Evolutionary conservation across 2,797 vertebrate species (phyloP).

Genomic region (Pipistrellus nathusii): DNA sequence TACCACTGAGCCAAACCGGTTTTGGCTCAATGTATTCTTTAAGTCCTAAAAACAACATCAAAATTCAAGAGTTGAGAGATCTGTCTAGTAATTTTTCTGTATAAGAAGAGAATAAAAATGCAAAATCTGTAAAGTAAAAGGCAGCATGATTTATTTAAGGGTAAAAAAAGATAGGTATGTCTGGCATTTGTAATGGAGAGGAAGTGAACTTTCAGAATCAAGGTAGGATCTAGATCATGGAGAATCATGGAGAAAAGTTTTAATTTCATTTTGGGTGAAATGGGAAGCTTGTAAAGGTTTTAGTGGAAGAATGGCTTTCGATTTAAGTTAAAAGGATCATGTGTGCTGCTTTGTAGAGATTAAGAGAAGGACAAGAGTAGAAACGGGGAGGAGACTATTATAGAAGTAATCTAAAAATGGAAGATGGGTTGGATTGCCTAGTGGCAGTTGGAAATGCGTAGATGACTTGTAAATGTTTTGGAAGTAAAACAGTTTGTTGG

Average conservation of each 20-base stretch:
- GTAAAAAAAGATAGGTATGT: slow-evolving; percentile 19
- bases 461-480: slow-evolving; percentile 18
- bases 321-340: slow-evolving; percentile 10
- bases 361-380: neutral
- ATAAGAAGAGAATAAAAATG: slow-evolving; percentile 42
- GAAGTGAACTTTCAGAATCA: neutral
- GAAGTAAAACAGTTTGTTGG: slow-evolving; percentile 42
- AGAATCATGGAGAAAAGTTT: neutral
- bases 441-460: slow-evolving; percentile 2
- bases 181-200: slow-evolving; percentile 30
- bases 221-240: neutral
- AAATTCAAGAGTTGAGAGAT: neutral
- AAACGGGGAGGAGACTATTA: neutral
- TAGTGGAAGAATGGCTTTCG: neutral
- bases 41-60: slow-evolving; percentile 22
- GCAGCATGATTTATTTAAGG: slow-evolving; percentile 8
- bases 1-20: too few species aligned
- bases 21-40: neutral
- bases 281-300: slow-evolving; percentile 41
- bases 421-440: neutral
- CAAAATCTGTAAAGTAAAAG: neutral
- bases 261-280: slow-evolving; percentile 48
- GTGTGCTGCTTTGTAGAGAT: neutral
- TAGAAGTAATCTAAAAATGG: slow-evolving; percentile 18
- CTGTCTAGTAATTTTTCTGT: neutral